Conservation (phyloP, 2,113 vertebrate species). For the Ailuropoda melanoleuca region DNA sequence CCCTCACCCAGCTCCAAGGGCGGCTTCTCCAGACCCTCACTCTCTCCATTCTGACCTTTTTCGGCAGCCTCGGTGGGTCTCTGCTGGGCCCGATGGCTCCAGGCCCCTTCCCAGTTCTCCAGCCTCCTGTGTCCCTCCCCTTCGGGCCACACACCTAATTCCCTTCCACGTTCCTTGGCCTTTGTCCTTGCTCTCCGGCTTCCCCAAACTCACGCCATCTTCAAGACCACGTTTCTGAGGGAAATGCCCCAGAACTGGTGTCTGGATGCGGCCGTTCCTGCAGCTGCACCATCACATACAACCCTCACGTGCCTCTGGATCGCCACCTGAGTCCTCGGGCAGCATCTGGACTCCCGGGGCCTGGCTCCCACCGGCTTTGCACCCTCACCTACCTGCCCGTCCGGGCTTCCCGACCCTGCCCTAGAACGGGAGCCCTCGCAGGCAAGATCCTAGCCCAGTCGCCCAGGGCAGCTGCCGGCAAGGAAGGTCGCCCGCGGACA, state of each 20-base stretch:
- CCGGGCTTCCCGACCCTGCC: background rate
- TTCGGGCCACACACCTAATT: background rate
- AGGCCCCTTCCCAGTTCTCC: background rate
- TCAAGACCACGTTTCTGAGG: background rate
- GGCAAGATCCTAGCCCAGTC: background rate
- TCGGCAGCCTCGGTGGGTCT: background rate
- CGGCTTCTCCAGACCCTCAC: too few species aligned
- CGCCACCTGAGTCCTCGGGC: background rate
- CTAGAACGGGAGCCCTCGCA: rapidly evolving
- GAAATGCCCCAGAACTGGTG: background rate
- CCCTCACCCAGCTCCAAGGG: background rate
- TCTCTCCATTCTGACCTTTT: background rate
- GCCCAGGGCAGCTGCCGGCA: background rate
- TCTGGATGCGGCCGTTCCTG: too few species aligned
- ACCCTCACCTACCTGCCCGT: background rate
- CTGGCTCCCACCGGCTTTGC: rapidly evolving
- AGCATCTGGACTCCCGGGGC: rapidly evolving
- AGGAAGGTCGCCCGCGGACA: background rate
- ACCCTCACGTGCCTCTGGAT: background rate
- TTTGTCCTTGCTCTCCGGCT: background rate
- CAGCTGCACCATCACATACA: rapidly evolving
- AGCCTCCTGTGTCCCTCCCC: background rate
- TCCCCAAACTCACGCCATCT: background rate
- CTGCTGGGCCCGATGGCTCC: background rate
- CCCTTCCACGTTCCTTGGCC: background rate